Base-by-base conservation (phyloP, 2,113 vertebrate species). In the Suncus etruscus region DNA sequence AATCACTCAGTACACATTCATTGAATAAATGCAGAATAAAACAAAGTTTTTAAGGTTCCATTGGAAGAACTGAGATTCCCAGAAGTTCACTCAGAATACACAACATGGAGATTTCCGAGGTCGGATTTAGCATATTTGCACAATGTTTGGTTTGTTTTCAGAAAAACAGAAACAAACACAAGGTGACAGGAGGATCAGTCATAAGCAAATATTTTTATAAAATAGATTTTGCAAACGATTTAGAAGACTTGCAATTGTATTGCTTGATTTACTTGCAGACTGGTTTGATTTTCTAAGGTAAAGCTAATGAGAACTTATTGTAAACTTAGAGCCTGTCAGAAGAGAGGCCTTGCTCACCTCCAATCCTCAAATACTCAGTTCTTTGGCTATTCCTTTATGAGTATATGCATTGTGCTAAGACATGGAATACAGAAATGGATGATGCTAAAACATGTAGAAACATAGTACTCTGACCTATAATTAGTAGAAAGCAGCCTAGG, bases 1-100 rank as follows among this genome's bases (percentile, higher is more conserved):
- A 93, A 58, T 69, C 48, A 83, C 39, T 83, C 61, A 76, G 27
- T 51, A 88, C 27, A 31, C 48, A 75, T 47, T 90, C 1, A 8
- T 18, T 93, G 78, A 72, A 92, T 93, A 89, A 93, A 68, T 91
- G n/a, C 75, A 24, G 31, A 83, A 48, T 73, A 47, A 45, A 92
- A 95, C 47, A 76, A 66, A 77, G 54, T 50, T 93, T 87, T 91
- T 78, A 82, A 81, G 12, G 69, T 68, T 78, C 92, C n/a, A 27
- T 32, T 69, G 82, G 66, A 87, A 90, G 79, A 91, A 25, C 11
- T 65, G 25, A 86, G 74, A 45, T 32, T 11, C 31, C 10, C 12
- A 54, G 25, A 61, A 25, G 24, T 93, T 94, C 65, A 65, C 58
- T 75, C 32, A 25, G 47, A 87, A 78, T 31, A 74, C 6, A 18